phyloP scores from a whole-genome alignment of 2,797 vertebrate genomes.

The Hydrophis major region DNA sequence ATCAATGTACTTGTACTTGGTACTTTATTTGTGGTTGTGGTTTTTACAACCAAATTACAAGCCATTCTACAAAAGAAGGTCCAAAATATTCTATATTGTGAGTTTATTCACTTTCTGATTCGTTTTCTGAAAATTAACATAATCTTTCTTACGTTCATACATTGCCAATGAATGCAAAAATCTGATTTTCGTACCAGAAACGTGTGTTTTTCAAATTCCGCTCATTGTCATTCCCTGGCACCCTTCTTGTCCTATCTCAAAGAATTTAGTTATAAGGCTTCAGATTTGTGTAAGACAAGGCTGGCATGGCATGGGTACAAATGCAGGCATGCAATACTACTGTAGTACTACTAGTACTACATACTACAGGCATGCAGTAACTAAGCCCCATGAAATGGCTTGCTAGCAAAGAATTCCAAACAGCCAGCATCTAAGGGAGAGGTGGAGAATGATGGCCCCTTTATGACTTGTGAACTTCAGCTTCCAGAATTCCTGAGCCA shows the following conservation, averaged over 20 bases:
- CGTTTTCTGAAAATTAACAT: background rate
- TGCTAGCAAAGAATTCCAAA: background rate
- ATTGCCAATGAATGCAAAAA: background rate
- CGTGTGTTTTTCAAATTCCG: background rate
- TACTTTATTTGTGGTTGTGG: background rate
- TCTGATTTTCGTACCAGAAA: background rate
- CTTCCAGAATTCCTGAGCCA: background rate
- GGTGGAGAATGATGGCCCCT: background rate
- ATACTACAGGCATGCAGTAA: no score
- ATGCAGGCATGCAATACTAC: no score
- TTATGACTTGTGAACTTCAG: background rate
- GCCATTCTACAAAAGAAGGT: background rate
- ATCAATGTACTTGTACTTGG: background rate
- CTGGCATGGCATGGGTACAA: background rate
- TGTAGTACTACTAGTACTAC: no score
- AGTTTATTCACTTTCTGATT: background rate
- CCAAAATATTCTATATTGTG: background rate
- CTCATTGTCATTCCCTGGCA: background rate
- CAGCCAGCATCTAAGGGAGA: background rate
- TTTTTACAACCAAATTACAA: background rate
- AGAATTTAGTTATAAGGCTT: background rate
- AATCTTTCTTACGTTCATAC: background rate
- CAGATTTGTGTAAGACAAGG: background rate
- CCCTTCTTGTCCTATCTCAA: background rate
- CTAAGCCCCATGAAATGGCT: background rate